Conservation (phyloP, 2,113 vertebrate species). For the Phalacrocorax pelagicus region DNA sequence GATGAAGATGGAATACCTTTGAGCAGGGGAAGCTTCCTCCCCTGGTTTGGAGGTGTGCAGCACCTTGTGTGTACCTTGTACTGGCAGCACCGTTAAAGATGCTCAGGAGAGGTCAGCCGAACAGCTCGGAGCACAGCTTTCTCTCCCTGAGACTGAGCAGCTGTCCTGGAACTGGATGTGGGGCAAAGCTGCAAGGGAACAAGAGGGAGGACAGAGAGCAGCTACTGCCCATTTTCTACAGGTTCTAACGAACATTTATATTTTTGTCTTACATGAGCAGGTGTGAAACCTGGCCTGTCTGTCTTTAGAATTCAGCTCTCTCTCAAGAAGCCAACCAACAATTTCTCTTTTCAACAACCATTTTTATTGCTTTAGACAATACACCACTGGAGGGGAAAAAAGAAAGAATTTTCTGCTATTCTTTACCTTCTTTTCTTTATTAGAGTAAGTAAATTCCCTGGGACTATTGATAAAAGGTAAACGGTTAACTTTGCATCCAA, state of each 20-base stretch:
- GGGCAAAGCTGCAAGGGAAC: not conserved
- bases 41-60: not conserved
- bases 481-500: not conserved
- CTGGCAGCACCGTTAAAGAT: not conserved
- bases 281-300: not conserved
- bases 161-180: not conserved
- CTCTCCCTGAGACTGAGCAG: not conserved
- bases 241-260: not conserved
- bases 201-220: not conserved
- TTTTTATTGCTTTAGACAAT: constrained; percentile 5
- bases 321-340: not conserved
- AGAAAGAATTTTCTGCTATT: not conserved
- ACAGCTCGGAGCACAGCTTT: rapidly evolving
- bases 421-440: not conserved
- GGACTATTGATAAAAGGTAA: not conserved
- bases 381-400: not conserved
- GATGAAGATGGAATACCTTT: not conserved
- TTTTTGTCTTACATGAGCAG: not conserved
- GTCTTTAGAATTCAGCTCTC: not conserved
- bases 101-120: not conserved
- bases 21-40: not conserved
- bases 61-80: not conserved
- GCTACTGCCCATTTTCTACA: not conserved
- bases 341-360: not conserved
- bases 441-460: not conserved